phyloP scores from a whole-genome alignment of 1,140 invertebrate genomes.

The Achroia grisella region DNA sequence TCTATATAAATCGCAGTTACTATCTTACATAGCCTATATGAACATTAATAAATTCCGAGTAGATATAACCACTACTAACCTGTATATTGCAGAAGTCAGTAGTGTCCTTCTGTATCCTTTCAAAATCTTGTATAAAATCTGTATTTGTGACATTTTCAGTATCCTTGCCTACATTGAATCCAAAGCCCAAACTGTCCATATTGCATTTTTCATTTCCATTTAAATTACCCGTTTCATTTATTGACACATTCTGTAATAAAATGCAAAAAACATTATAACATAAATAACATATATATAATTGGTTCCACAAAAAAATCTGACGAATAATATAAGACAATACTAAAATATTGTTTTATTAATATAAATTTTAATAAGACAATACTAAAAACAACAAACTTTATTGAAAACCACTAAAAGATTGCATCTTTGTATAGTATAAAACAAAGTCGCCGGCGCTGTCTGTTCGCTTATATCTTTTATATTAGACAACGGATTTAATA shows the following conservation, averaged over 20 bases:
- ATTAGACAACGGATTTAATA: no score
- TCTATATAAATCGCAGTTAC: no score
- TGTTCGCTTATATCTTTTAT: no score
- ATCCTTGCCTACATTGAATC: constrained; percentile 57
- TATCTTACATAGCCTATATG: constrained; percentile 1
- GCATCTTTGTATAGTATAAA: no score
- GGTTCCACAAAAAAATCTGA: no score
- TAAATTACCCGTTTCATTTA: constrained; percentile 44
- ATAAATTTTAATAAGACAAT: no score
- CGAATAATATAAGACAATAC: no score
- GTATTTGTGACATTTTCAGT: constrained; percentile 51
- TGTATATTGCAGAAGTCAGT: constrained; percentile 72
- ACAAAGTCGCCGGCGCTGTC: no score
- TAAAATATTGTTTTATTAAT: no score
- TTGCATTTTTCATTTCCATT: constrained; percentile 62
- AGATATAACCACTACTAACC: constrained; percentile 29
- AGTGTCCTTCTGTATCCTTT: constrained; percentile 71
- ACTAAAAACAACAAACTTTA: no score
- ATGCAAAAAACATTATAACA: constrained; percentile 1
- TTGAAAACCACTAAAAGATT: no score
- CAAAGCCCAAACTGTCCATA: constrained; percentile 62
- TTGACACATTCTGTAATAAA: constrained; percentile 58
- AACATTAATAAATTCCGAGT: not conserved
- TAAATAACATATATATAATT: no score
- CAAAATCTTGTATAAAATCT: constrained; percentile 61